Evolutionary conservation across 2,888 invertebrate species (phyloP), one percentile per base, ranked within the genome.

Genomic region (Stenoptilia bipunctidactyla): DNA sequence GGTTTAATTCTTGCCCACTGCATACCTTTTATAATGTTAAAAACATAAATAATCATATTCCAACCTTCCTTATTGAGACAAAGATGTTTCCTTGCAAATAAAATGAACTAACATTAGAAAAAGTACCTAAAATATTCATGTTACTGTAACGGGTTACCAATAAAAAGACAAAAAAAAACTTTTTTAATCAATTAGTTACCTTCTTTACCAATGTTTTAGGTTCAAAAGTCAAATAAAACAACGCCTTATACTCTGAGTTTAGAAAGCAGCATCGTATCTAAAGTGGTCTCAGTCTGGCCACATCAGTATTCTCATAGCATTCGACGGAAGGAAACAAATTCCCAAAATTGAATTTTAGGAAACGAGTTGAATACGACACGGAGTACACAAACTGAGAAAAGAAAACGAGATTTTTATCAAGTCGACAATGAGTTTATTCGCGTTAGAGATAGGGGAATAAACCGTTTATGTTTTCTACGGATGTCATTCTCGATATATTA

Each of bases 321-420:
- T 68, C 76, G 65, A 64, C 69, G 72, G 65, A 72, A 75, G 76
- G 80, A 74, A 79, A 83, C 83, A 82, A 83, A 83, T 83, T 82
- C 75, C 76, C 82, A 80, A 82, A 83, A 83, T 83, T 83, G 83
- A 82, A 83, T 83, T 82, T 82, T 79, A 71, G 63, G 79, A 74
- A 82, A 82, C 82, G 80, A 82, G 80, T 79, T 79, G 80, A 76
- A 79, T 77, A 77, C 82, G 76, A 80, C 82, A 70, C 69, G 63
- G 66, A 55, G 68, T 74, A 72, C 61, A 79, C 68, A 74, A 80
- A 79, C 75, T 76, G 53, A 61, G 61, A 61, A 69, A 69, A 45
- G 70, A 70, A 68, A 73, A 72, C 66, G 68, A 73, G 74, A 75
- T 79, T 79, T 77, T 70, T 75, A 71, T 75, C 66, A 72, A 71